Evolutionary conservation across 30 jellyfish, hydroid and myxozoan genomes (phyloP).

Genomic region (Turritopsis dohrnii): DNA sequence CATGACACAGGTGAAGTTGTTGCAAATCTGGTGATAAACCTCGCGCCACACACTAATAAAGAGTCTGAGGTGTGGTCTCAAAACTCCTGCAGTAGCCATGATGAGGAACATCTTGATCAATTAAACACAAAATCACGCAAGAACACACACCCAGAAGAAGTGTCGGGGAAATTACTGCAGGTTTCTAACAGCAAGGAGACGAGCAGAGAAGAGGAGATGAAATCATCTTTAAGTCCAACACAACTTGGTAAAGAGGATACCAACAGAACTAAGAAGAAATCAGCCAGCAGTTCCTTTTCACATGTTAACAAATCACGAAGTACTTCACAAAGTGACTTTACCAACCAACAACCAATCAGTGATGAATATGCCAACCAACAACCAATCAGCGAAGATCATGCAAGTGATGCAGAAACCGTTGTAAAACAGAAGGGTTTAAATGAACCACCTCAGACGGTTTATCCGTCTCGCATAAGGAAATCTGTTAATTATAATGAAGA

Average conservation of each 20-base stretch:
- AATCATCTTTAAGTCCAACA: neutral
- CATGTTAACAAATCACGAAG: too few relatives aligned
- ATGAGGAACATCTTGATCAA: neutral
- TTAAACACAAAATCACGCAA: neutral
- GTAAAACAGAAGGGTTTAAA: neutral
- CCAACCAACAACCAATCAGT: too few relatives aligned
- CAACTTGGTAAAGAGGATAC: neutral
- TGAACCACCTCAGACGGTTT: neutral
- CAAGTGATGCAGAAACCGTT: neutral
- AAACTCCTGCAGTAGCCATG: neutral
- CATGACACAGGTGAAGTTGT: too few relatives aligned
- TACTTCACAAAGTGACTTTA: too few relatives aligned
- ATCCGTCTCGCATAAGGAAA: neutral
- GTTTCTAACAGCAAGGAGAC: neutral
- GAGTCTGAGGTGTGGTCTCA: neutral
- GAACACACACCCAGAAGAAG: neutral
- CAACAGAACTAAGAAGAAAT: neutral
- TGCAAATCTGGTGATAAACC: too few relatives aligned
- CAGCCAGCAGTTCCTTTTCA: too few relatives aligned
- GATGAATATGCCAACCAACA: too few relatives aligned
- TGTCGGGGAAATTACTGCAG: neutral
- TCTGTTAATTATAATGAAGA: neutral
- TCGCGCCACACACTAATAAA: neutral
- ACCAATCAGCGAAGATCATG: neutral
- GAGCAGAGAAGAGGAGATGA: neutral